Conservation (phyloP, 2,113 vertebrate genomes). For the Chaetorhynchus papuensis region DNA sequence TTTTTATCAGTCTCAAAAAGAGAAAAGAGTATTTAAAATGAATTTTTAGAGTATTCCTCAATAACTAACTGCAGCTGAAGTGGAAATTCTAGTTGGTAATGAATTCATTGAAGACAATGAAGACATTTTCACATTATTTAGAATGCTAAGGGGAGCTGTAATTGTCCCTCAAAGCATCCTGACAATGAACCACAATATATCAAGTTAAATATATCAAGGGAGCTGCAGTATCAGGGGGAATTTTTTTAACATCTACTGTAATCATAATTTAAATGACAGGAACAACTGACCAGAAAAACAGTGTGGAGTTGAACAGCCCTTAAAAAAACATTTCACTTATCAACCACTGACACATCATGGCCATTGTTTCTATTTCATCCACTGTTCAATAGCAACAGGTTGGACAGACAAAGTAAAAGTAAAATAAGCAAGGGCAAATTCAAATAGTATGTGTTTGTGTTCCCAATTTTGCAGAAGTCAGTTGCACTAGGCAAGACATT, state of each 20-base stretch:
- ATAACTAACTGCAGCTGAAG: background rate
- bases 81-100: background rate
- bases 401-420: background rate
- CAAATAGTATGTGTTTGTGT: background rate
- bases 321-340: background rate
- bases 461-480: background rate
- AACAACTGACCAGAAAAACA: slow-evolving; percentile 28
- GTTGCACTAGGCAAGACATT: background rate
- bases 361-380: background rate
- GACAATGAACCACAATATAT: slow-evolving; percentile 7
- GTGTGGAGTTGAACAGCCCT: background rate
- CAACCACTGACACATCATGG: background rate
- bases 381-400: background rate
- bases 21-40: background rate
- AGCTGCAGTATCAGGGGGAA: background rate
- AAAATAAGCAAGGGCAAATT: background rate
- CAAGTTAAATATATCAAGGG: slow-evolving; percentile 42
- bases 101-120: background rate
- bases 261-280: slow-evolving; percentile 25
- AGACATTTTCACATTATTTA: background rate
- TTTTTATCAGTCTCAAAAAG: background rate
- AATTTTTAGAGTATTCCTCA: background rate
- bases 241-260: background rate
- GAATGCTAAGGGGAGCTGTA: background rate
- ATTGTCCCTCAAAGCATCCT: background rate